Evolutionary conservation across 2,888 invertebrate species (phyloP).

Genomic region (Orchesellides sinensis): DNA sequence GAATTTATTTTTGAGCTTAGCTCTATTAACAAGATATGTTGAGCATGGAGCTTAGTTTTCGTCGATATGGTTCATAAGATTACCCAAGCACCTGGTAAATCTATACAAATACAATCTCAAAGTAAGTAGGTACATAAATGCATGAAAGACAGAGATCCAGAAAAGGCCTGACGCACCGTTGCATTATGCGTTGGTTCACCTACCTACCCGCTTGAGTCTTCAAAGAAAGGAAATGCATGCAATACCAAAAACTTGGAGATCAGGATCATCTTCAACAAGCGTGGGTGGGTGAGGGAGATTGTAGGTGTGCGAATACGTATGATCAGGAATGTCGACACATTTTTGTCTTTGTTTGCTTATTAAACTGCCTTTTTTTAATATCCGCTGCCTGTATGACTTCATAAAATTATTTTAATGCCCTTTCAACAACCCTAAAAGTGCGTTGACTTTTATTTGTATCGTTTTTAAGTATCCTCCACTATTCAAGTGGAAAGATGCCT

Average conservation of each 20-base stretch:
- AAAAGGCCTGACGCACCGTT: constrained; percentile 10
- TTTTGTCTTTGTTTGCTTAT: background rate
- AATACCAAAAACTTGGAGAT: background rate
- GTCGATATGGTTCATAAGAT: background rate
- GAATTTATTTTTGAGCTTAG: no score
- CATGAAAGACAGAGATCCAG: background rate
- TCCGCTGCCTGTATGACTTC: background rate
- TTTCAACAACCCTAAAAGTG: no score
- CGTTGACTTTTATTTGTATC: no score
- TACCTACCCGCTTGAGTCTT: no score
- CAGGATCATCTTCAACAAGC: background rate
- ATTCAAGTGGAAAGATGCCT: background rate
- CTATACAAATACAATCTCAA: background rate
- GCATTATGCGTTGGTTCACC: no score
- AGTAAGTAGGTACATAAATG: background rate
- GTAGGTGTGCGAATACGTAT: background rate
- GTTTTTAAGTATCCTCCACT: no score
- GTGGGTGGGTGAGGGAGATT: background rate
- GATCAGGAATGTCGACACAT: constrained; percentile 2
- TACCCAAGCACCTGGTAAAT: background rate
- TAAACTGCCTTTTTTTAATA: background rate
- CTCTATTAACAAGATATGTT: no score
- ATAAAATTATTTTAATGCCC: no score
- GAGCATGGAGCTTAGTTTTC: no score
- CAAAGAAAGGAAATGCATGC: constrained; percentile 12